Conservation (phyloP, 2,888 invertebrate species). For the Pelosia muscerda region DNA sequence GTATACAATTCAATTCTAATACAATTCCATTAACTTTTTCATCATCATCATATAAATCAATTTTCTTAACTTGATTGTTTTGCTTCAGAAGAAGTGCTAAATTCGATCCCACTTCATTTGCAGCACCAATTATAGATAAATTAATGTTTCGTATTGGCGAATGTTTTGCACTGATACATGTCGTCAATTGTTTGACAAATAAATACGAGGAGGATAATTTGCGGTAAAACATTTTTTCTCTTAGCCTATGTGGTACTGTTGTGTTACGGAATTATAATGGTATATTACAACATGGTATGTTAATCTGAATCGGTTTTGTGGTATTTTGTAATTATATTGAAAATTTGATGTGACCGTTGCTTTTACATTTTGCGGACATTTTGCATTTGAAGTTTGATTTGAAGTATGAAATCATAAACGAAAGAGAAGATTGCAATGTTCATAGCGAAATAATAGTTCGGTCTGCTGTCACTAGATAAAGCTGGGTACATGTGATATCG, state of each 20-base stretch:
- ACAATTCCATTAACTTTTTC: constrained; percentile 61
- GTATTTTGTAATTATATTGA: not conserved
- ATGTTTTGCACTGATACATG: constrained; percentile 13
- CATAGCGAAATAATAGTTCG: too few relatives aligned
- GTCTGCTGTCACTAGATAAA: too few relatives aligned
- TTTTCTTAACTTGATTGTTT: constrained; percentile 60
- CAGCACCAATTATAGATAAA: constrained; percentile 67
- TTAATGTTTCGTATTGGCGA: constrained; percentile 58
- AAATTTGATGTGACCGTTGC: not conserved
- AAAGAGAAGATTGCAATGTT: not conserved
- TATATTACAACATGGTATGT: not conserved
- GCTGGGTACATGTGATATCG: too few relatives aligned
- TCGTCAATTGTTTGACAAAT: constrained; percentile 10
- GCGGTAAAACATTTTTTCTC: constrained; percentile 37
- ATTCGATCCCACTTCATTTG: constrained; percentile 65
- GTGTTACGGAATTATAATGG: not conserved
- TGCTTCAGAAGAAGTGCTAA: constrained; percentile 67
- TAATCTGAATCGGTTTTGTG: not conserved
- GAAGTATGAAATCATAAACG: not conserved
- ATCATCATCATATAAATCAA: constrained; percentile 68
- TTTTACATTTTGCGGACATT: not conserved
- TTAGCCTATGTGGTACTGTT: not conserved
- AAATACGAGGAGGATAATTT: constrained; percentile 23
- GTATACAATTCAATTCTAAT: constrained; percentile 63
- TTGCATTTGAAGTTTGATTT: not conserved